Evolutionary conservation across 1,140 invertebrate species (phyloP).

Genomic region (Akabosia matsudoensis): DNA sequence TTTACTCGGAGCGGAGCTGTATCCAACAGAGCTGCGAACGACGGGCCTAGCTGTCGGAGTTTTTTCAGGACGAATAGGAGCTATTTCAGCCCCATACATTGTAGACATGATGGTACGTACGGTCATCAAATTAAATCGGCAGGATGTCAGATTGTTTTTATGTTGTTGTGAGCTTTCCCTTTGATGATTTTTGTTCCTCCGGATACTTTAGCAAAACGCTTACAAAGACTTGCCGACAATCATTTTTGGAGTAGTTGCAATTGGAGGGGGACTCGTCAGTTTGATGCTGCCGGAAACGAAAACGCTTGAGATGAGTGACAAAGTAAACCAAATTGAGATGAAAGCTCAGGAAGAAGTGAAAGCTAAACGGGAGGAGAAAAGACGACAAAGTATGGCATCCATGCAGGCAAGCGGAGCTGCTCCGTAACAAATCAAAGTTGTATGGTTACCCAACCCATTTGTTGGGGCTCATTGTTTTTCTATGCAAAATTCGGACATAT

Average conservation of each 20-base stretch:
- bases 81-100: conserved; percentile 60
- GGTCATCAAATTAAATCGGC: background rate
- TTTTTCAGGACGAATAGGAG: conserved; percentile 67
- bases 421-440: no score
- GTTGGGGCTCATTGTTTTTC: no score
- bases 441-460: no score
- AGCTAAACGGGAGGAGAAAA: background rate
- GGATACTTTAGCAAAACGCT: conserved; percentile 20
- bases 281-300: conserved; percentile 39
- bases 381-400: background rate
- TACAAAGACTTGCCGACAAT: conserved; percentile 35
- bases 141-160: background rate
- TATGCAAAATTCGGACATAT: no score
- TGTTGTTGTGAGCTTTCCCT: background rate
- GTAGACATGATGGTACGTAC: conserved; percentile 36
- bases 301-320: conserved; percentile 26
- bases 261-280: conserved; percentile 18
- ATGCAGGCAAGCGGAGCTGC: no score
- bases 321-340: conserved; percentile 14
- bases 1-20: conserved; percentile 69
- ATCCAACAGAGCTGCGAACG: conserved; percentile 66
- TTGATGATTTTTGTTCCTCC: background rate
- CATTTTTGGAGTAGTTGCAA: conserved; percentile 33
- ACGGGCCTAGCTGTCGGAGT: conserved; percentile 66
- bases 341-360: background rate